These are phyloP conservation scores for Drosophila lini DNA, from an alignment of 1,140 invertebrate species.

Conservation along the genomic window DNA sequence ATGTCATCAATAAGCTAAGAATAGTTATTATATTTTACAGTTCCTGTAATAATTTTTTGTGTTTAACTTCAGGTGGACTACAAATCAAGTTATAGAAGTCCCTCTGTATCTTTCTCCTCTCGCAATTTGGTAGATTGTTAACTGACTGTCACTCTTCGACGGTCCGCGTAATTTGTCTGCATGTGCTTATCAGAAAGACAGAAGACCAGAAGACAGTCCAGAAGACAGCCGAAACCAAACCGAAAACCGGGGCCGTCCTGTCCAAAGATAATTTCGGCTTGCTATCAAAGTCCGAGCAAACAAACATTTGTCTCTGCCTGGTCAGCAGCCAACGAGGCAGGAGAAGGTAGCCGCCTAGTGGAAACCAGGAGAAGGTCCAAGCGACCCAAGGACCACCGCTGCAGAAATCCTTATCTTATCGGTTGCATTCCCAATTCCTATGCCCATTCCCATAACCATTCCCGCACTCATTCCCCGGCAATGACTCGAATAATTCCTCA, in stretches of 20 bases:
- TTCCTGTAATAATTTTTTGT: no score
- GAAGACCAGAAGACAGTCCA: slow-evolving; percentile 18
- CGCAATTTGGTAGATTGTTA: slow-evolving; percentile 28
- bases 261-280: slow-evolving; percentile 49
- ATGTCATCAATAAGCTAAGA: rapidly evolving
- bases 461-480: background rate
- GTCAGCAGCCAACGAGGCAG: slow-evolving; percentile 13
- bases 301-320: slow-evolving; percentile 73
- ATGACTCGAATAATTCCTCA: slow-evolving; percentile 60
- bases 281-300: slow-evolving; percentile 63
- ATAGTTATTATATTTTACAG: background rate
- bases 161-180: slow-evolving; percentile 62
- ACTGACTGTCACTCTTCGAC: slow-evolving; percentile 44
- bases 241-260: background rate
- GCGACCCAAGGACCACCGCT: slow-evolving; percentile 57
- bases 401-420: slow-evolving; percentile 65
- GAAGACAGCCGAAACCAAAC: slow-evolving; percentile 6
- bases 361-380: slow-evolving; percentile 13
- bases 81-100: background rate
- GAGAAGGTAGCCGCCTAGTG: slow-evolving; percentile 3
- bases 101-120: slow-evolving; percentile 21
- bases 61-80: rapidly evolving
- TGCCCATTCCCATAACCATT: background rate
- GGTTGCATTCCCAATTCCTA: slow-evolving; percentile 30
- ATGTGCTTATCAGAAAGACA: slow-evolving; percentile 46